Percentiles rank a stretch among this genome's conserved stretches.
Conservation (phyloP, 1,140 invertebrate genomes). For the Oedothorax gibbosus region DNA sequence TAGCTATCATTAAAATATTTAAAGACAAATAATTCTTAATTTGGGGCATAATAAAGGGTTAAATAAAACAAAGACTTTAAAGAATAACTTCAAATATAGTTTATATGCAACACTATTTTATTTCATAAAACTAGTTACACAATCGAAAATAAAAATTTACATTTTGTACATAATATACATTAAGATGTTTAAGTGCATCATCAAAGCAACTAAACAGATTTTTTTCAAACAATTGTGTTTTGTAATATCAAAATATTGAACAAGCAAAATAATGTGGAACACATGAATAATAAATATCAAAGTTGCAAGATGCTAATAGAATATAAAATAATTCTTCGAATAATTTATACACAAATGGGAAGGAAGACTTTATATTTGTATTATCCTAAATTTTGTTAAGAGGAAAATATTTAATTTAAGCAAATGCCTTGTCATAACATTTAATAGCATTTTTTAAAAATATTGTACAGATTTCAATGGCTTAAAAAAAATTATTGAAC, state of each 20-base stretch:
- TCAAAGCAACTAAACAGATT: background rate
- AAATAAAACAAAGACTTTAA: no score
- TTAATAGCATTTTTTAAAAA: no score
- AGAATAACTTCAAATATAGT: background rate
- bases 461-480: no score
- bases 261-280: background rate
- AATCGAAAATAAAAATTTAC: constrained; percentile 47
- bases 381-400: no score
- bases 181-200: background rate
- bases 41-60: no score
- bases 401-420: no score
- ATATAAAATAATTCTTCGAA: background rate
- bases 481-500: no score
- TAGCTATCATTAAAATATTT: no score
- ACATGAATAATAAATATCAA: background rate
- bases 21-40: no score
- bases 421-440: no score
- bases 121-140: constrained; percentile 47
- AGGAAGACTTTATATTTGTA: no score
- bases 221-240: background rate
- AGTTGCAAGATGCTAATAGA: background rate
- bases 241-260: background rate
- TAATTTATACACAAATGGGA: background rate
- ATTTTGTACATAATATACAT: constrained; percentile 41
- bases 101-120: constrained; percentile 49